phyloP scores from a whole-genome alignment of 2,797 vertebrate species.

The Taenioides sp. region DNA sequence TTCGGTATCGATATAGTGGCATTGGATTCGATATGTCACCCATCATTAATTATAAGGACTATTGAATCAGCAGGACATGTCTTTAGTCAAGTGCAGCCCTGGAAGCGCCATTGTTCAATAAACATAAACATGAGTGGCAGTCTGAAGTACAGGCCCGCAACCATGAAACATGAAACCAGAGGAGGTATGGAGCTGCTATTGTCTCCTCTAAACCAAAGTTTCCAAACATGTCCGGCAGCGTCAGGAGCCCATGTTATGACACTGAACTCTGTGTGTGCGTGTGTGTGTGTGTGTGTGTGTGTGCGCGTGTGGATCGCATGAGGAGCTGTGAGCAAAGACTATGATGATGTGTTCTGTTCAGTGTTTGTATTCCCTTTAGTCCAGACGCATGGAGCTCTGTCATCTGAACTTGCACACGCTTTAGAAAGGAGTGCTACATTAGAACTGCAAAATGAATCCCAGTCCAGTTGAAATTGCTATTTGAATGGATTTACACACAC shows the following conservation, averaged over 20 bases:
- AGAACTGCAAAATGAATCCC: no score
- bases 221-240: background rate
- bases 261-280: background rate
- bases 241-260: background rate
- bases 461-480: no score
- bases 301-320: background rate
- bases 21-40: no score
- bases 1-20: no score
- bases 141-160: background rate
- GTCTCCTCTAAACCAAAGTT: background rate
- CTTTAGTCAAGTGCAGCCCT: no score
- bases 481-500: no score
- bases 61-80: no score
- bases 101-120: background rate
- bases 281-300: background rate
- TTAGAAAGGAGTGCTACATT: background rate
- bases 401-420: background rate
- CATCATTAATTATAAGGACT: no score
- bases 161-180: background rate
- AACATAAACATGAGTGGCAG: background rate
- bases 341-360: constrained; percentile 24
- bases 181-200: background rate
- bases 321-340: constrained; percentile 17
- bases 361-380: constrained; percentile 38
- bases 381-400: background rate